Percentiles rank a stretch among this genome's conserved stretches.
Conservation (phyloP, 2,888 invertebrate genomes). For the Caenorhabditis sp. region DNA sequence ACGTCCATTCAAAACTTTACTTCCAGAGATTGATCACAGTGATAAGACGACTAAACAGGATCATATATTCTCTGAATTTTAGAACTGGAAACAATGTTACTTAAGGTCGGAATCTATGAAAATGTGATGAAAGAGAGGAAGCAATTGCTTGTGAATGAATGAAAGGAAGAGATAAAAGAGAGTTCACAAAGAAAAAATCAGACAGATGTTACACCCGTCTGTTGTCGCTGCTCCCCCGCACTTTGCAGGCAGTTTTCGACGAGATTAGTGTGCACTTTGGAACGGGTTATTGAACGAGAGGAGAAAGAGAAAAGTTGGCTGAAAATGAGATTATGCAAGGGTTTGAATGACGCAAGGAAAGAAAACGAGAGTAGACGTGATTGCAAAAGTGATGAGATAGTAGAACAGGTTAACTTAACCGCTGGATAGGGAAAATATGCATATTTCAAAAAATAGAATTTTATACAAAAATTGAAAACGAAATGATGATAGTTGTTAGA, state of each 20-base stretch:
- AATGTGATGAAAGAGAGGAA: not conserved
- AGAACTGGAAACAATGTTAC: not conserved
- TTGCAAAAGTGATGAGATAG: slow-evolving; percentile 1
- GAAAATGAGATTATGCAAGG: slow-evolving; percentile 13
- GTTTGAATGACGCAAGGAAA: not conserved
- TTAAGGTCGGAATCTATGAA: not conserved
- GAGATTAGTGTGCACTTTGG: slow-evolving; percentile 51
- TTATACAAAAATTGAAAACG: slow-evolving; percentile 20
- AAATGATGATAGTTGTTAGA: slow-evolving; percentile 13
- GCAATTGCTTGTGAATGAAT: slow-evolving; percentile 11
- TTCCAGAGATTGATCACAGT: too few species aligned
- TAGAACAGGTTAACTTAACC: slow-evolving; percentile 4
- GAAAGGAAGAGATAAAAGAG: slow-evolving; percentile 7
- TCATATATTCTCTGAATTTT: not conserved
- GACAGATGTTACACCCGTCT: slow-evolving; percentile 45
- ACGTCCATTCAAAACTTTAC: too few species aligned
- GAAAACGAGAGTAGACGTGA: not conserved
- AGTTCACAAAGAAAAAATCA: slow-evolving; percentile 16
- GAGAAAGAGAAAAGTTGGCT: slow-evolving; percentile 8
- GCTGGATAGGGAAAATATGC: not conserved
- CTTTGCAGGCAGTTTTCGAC: slow-evolving; percentile 41
- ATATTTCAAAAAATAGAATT: slow-evolving; percentile 8
- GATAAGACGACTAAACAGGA: too few species aligned
- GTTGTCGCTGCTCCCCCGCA: slow-evolving; percentile 37
- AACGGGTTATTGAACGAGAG: slow-evolving; percentile 17